Conservation (phyloP, 2,888 invertebrate species). For the Lissonota sp. region DNA sequence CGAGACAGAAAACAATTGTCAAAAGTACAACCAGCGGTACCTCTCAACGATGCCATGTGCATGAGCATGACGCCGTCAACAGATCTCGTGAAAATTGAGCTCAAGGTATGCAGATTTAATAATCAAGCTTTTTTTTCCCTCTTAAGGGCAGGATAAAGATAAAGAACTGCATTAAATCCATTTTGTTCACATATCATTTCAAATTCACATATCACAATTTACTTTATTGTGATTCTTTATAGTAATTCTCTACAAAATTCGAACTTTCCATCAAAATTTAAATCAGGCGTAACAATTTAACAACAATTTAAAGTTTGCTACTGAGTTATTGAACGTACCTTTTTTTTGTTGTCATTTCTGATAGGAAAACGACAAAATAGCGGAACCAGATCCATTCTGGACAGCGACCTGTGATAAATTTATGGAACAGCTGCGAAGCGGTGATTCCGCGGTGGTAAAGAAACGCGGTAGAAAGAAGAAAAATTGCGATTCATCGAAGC, state of each 20-base stretch:
- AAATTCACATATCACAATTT: no score
- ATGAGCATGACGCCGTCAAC: conserved; percentile 77
- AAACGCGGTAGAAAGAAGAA: conserved; percentile 86
- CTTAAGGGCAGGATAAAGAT: background rate
- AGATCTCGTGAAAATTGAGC: conserved; percentile 80
- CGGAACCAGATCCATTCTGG: conserved; percentile 86
- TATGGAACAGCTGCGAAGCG: conserved; percentile 89
- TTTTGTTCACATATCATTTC: no score
- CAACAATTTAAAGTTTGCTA: no score
- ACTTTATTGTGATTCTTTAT: no score
- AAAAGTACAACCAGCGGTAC: conserved; percentile 86
- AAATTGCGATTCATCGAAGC: conserved; percentile 76
- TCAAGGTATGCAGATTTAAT: conserved; percentile 72
- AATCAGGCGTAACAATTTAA: no score
- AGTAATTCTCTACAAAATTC: no score
- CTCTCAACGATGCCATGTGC: conserved; percentile 80
- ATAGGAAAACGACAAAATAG: conserved; percentile 79
- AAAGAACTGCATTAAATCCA: background rate
- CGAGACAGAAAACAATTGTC: conserved; percentile 86
- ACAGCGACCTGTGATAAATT: conserved; percentile 91
- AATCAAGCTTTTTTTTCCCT: no score
- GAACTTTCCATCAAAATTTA: no score
- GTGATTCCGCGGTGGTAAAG: conserved; percentile 84
- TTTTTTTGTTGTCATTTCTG: conserved; percentile 22
- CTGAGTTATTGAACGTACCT: background rate